These are phyloP conservation scores for Aricia artaxerxes DNA, from an alignment of 2,888 invertebrate species.

Conservation along the genomic window DNA sequence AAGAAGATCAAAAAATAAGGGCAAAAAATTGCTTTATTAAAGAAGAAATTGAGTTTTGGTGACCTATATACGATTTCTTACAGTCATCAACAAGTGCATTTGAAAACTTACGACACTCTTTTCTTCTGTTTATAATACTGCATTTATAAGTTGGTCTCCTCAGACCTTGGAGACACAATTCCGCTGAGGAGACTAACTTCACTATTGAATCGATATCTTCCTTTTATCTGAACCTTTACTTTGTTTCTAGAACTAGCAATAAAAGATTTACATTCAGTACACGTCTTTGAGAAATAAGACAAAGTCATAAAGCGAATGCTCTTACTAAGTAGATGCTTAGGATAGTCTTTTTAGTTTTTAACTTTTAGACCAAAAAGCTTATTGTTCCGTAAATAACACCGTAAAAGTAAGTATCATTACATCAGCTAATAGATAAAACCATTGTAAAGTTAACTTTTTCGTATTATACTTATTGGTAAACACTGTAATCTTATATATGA, in stretches of 20 bases:
- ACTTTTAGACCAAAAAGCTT: neutral
- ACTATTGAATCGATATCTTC: neutral
- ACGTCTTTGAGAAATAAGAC: neutral
- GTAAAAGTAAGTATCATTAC: neutral
- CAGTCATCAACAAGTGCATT: neutral
- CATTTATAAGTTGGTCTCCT: neutral
- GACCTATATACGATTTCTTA: too few relatives aligned
- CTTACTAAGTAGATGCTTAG: neutral
- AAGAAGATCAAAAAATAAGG: too few relatives aligned
- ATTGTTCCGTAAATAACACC: neutral
- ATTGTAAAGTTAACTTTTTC: too few relatives aligned
- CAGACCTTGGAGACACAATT: neutral
- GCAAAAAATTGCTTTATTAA: too few relatives aligned
- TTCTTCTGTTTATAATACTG: too few relatives aligned
- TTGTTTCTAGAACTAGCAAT: neutral
- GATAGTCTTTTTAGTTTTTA: neutral
- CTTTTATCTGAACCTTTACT: neutral
- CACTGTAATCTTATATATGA: too few relatives aligned
- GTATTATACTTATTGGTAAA: too few relatives aligned
- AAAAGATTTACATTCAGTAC: slow-evolving; percentile 12
- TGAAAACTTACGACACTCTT: neutral
- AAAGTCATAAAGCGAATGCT: neutral
- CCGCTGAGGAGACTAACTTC: neutral
- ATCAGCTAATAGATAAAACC: neutral
- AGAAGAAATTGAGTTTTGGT: too few relatives aligned